Evolutionary conservation across 2,888 invertebrate species (phyloP).

Genomic region (Merodon equestris): DNA sequence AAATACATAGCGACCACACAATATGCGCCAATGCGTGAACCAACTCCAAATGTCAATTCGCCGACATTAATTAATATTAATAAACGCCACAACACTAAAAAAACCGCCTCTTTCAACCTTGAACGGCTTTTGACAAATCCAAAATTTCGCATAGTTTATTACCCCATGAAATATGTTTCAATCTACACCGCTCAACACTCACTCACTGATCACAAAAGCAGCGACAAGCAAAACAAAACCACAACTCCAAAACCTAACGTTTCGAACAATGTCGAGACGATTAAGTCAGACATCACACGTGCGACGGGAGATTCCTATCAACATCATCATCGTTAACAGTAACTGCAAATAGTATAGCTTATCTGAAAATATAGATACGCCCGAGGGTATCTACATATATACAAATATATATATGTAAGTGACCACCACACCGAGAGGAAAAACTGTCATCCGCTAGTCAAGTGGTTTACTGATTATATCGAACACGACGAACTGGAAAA

Average conservation of each 20-base stretch:
- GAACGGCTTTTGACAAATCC: slow-evolving; percentile 12
- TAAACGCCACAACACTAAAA: slow-evolving; percentile 61
- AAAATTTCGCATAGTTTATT: slow-evolving; percentile 18
- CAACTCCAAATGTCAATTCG: slow-evolving; percentile 11
- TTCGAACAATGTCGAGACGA: slow-evolving; percentile 27
- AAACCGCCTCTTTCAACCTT: slow-evolving; percentile 17
- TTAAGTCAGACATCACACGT: slow-evolving; percentile 53
- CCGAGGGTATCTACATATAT: too few species aligned
- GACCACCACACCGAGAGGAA: slow-evolving; percentile 31
- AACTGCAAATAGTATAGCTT: slow-evolving; percentile 54
- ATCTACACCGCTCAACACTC: neutral
- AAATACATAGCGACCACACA: too few species aligned
- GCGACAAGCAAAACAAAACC: slow-evolving; percentile 19
- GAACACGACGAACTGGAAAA: slow-evolving; percentile 38
- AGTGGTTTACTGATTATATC: slow-evolving; percentile 35
- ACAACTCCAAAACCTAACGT: neutral
- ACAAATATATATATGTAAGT: neutral
- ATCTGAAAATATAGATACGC: slow-evolving; percentile 28
- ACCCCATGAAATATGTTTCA: slow-evolving; percentile 1
- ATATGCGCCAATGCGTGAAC: too few species aligned
- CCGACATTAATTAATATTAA: slow-evolving; percentile 67
- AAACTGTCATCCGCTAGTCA: slow-evolving; percentile 44
- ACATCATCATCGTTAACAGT: slow-evolving; percentile 54
- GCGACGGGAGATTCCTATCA: slow-evolving; percentile 43
- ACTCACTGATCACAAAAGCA: slow-evolving; percentile 3